phyloP scores from a whole-genome alignment of 1,140 invertebrate species.

The Meteorus sp. region DNA sequence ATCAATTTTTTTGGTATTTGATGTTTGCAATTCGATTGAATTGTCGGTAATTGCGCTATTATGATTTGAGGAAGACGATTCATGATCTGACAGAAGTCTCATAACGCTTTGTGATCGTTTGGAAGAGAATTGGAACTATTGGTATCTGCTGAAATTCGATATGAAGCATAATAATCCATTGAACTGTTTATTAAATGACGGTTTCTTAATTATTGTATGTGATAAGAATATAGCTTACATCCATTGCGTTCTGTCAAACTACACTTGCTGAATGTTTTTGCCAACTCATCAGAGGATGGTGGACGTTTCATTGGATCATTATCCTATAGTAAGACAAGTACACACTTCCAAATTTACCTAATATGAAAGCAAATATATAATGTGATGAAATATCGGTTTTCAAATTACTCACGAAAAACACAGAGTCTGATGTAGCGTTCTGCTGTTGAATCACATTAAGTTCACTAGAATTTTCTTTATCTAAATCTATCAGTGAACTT shows the following conservation, averaged over 20 bases:
- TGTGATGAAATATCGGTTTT: slow-evolving; percentile 6
- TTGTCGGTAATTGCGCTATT: too few species aligned
- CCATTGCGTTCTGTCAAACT: too few species aligned
- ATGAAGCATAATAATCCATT: too few species aligned
- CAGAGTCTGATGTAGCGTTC: slow-evolving; percentile 38
- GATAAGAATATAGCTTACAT: too few species aligned
- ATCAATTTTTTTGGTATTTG: too few species aligned
- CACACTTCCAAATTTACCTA: slow-evolving; percentile 5
- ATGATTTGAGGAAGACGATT: slow-evolving; percentile 31
- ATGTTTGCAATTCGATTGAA: slow-evolving; percentile 44
- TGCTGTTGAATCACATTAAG: slow-evolving; percentile 19
- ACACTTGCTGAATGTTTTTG: too few species aligned
- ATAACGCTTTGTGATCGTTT: slow-evolving; percentile 35
- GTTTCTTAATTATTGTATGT: too few species aligned
- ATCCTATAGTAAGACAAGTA: too few species aligned
- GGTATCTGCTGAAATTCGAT: too few species aligned
- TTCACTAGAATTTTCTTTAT: neutral
- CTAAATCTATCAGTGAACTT: neutral
- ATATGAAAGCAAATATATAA: slow-evolving; percentile 7
- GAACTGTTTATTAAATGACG: too few species aligned
- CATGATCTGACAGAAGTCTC: slow-evolving; percentile 44
- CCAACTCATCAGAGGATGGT: too few species aligned
- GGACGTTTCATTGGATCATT: too few species aligned
- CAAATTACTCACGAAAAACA: slow-evolving; percentile 41
- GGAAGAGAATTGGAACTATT: slow-evolving; percentile 37